Percentiles rank a stretch among this genome's conserved stretches.
Conservation (phyloP, 2,113 vertebrate species). For the Thryonomys swinderianus region DNA sequence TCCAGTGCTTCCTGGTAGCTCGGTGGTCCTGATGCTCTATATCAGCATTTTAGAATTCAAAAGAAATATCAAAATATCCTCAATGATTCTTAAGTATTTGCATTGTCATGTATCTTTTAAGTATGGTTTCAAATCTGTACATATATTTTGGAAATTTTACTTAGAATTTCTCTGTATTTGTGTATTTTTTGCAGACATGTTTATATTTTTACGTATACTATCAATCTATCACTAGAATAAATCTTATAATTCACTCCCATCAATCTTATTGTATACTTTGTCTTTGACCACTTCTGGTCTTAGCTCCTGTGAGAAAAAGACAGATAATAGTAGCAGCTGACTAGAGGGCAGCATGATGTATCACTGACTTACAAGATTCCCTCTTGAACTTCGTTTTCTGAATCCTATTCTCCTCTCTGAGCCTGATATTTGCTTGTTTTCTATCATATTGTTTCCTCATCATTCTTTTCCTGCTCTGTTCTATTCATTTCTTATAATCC, state of each 20-base stretch:
- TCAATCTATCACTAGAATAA: no score
- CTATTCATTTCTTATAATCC: not conserved
- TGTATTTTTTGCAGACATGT: not conserved
- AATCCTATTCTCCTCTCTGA: not conserved
- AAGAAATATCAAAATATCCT: not conserved
- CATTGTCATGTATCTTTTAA: not conserved
- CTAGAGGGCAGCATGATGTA: accelerated
- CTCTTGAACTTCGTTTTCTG: not conserved
- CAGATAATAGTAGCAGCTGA: not conserved
- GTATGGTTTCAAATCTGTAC: not conserved
- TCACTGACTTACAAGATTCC: not conserved
- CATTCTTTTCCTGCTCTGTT: not conserved
- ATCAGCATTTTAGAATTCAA: not conserved
- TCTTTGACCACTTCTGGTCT: not conserved
- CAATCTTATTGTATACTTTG: no score
- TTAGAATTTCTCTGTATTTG: not conserved
- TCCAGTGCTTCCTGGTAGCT: not conserved
- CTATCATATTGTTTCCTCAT: not conserved
- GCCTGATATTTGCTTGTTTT: not conserved
- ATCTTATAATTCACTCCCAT: not conserved
- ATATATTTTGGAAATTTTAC: not conserved
- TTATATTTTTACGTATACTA: not conserved
- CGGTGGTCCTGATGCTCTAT: not conserved
- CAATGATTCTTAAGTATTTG: not conserved
- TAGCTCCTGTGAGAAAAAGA: not conserved